Conservation (phyloP, 2,888 invertebrate species). For the Ctenicera cuprea region DNA sequence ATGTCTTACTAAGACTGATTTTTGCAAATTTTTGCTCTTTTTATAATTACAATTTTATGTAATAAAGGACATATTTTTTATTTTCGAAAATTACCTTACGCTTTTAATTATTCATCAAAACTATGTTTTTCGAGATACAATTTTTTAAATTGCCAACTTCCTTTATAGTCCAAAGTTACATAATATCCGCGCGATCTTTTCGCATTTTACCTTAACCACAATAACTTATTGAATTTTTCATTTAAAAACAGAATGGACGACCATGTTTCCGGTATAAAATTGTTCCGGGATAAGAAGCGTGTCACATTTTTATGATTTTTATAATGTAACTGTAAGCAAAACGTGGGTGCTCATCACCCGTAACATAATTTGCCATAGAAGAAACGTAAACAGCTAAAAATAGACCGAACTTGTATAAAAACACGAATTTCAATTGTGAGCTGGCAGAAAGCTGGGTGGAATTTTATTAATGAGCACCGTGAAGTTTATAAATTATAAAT, state of each 20-base stretch:
- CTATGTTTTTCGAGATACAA: too few relatives aligned
- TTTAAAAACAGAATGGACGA: background rate
- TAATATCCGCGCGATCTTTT: too few relatives aligned
- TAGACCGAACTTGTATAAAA: conserved; percentile 14
- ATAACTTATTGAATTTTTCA: background rate
- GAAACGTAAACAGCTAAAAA: conserved; percentile 28
- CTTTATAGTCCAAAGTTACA: too few relatives aligned
- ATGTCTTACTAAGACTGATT: too few relatives aligned
- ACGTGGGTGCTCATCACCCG: conserved; percentile 29
- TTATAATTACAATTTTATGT: too few relatives aligned
- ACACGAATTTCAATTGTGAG: conserved; percentile 21
- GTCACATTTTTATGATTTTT: conserved; percentile 34
- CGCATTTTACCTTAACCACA: too few relatives aligned
- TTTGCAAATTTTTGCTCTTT: too few relatives aligned
- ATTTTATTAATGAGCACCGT: conserved; percentile 39
- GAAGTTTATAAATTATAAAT: conserved; percentile 45
- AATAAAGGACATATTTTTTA: too few relatives aligned
- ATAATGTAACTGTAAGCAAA: conserved; percentile 40
- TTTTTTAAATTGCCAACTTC: too few relatives aligned
- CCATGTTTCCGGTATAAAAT: conserved; percentile 27
- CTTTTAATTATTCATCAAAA: too few relatives aligned
- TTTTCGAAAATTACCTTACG: too few relatives aligned
- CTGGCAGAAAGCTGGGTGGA: conserved; percentile 22
- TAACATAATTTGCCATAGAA: conserved; percentile 38
- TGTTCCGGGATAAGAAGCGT: conserved; percentile 27